Conservation (phyloP, 2,888 invertebrate genomes). For the Coremacera marginata region DNA sequence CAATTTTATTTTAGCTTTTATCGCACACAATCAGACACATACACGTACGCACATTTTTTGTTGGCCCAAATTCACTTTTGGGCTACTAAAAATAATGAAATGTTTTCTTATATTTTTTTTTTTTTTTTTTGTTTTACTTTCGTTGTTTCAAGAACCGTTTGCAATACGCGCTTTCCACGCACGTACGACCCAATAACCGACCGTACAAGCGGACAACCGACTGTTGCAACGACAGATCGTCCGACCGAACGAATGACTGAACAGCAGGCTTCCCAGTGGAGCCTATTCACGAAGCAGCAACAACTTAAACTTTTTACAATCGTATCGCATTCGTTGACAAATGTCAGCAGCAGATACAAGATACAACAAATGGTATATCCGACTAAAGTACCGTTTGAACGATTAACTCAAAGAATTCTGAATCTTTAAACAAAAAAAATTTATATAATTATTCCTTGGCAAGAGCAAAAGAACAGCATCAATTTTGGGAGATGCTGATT, state of each 20-base stretch:
- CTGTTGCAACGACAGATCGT: neutral
- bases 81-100: neutral
- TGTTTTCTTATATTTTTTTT: neutral
- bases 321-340: neutral
- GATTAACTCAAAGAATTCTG: neutral
- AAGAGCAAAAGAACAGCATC: neutral
- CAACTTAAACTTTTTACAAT: neutral
- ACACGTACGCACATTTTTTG: neutral
- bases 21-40: neutral
- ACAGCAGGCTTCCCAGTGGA: neutral
- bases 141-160: neutral
- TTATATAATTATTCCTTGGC: neutral
- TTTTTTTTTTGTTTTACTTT: neutral
- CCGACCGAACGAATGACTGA: neutral
- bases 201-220: neutral
- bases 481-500: neutral
- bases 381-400: neutral
- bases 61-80: slow-evolving; percentile 20
- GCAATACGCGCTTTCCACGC: neutral
- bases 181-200: neutral
- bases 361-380: neutral
- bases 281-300: neutral
- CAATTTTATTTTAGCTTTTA: slow-evolving; percentile 6
- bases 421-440: neutral
- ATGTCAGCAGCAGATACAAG: neutral